phyloP scores from a whole-genome alignment of 1,140 invertebrate species.

The Panagrolaimus sp. region DNA sequence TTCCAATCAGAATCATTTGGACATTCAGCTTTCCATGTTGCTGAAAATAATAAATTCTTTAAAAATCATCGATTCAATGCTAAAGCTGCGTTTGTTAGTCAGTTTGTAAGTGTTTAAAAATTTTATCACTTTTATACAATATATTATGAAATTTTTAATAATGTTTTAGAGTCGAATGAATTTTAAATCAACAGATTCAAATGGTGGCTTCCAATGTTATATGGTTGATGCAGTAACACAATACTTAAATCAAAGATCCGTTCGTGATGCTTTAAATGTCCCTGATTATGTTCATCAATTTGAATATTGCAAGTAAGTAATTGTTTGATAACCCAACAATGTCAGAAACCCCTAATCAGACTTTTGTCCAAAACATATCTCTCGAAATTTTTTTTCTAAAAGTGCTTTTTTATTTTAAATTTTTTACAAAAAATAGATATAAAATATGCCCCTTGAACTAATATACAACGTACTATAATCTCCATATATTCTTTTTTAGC shows the following conservation, averaged over 20 bases:
- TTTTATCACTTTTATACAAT: background rate
- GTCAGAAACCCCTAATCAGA: no score
- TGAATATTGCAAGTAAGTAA: conserved; percentile 59
- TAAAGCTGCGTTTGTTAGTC: background rate
- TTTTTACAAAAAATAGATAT: no score
- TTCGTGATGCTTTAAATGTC: conserved; percentile 60
- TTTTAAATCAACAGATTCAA: conserved; percentile 20
- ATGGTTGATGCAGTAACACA: conserved; percentile 49
- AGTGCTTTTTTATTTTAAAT: no score
- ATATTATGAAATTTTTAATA: no score
- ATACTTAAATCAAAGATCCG: conserved; percentile 58
- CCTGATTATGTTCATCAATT: conserved; percentile 53
- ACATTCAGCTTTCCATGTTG: no score
- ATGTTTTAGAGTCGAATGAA: conserved; percentile 10
- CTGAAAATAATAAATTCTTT: conserved; percentile 9
- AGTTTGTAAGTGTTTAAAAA: background rate
- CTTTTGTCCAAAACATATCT: no score
- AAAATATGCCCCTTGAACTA: no score
- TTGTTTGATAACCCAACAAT: no score
- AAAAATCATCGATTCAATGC: conserved; percentile 3
- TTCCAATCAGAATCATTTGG: background rate
- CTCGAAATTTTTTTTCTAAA: no score
- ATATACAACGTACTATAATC: no score
- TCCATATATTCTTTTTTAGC: no score
- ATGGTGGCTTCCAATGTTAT: conserved; percentile 59